Conservation (phyloP, 2,888 invertebrate genomes). For the Eupelmus urozonus region DNA sequence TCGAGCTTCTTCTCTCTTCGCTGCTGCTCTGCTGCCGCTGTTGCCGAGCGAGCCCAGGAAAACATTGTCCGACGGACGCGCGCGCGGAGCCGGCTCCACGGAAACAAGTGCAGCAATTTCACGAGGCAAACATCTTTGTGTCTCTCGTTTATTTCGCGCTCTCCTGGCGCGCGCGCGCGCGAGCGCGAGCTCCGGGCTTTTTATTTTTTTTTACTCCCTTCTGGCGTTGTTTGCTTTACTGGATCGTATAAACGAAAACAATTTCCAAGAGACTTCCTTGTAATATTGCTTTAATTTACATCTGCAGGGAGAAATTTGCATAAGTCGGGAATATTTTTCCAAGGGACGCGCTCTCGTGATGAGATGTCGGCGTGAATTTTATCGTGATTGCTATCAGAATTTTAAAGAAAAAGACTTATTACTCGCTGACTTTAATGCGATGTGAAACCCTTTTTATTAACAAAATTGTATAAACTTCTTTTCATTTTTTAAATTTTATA, state of each 20-base stretch:
- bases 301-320: neutral
- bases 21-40: neutral
- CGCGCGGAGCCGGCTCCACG: too few species aligned
- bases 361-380: too few species aligned
- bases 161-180: too few species aligned
- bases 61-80: conserved; percentile 53
- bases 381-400: too few species aligned
- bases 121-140: conserved; percentile 53
- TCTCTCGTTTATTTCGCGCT: conserved; percentile 51
- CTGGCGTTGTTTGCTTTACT: conserved; percentile 41
- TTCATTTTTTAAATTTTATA: too few species aligned
- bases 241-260: conserved; percentile 56
- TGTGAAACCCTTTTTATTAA: too few species aligned
- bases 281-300: conserved; percentile 47
- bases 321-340: too few species aligned
- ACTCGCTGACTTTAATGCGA: too few species aligned
- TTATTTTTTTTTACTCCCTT: neutral
- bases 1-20: conserved; percentile 20
- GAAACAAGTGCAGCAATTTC: conserved; percentile 56
- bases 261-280: conserved; percentile 37
- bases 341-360: too few species aligned
- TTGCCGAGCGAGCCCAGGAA: conserved; percentile 13
- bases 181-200: conserved; percentile 22
- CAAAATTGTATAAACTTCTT: too few species aligned
- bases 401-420: too few species aligned